A percentile compares a stretch with the other conserved stretches of the same genome.
phyloP scores from a whole-genome alignment of 2,797 vertebrate genomes.

The Epinephelus malabaricus region DNA sequence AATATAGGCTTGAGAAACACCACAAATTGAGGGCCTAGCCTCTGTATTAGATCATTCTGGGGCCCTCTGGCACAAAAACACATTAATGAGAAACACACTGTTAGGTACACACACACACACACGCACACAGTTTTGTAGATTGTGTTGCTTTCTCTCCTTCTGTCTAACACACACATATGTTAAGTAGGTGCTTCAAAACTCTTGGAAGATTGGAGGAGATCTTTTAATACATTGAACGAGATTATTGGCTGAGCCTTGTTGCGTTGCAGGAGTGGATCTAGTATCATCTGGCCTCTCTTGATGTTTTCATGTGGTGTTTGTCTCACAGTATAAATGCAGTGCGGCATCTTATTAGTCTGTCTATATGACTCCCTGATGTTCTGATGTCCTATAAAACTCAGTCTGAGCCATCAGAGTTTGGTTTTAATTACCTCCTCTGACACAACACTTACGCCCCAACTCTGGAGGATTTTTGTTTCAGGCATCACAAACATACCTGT shows the following conservation, averaged over 20 bases:
- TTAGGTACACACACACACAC: constrained; percentile 7
- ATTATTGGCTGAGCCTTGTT: constrained; percentile 6
- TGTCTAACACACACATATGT: constrained; percentile 25
- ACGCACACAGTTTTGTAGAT: neutral
- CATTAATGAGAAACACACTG: constrained; percentile 67
- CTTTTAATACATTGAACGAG: constrained; percentile 16
- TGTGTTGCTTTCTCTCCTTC: constrained; percentile 28
- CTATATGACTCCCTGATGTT: constrained; percentile 17
- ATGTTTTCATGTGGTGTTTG: constrained; percentile 37
- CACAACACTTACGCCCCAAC: constrained; percentile 5
- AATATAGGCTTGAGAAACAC: constrained; percentile 82
- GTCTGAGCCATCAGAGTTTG: constrained; percentile 9
- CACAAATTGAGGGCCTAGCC: constrained; percentile 73
- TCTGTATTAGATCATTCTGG: constrained; percentile 74
- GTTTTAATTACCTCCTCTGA: constrained; percentile 44
- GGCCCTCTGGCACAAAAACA: constrained; percentile 58
- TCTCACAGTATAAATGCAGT: constrained; percentile 26
- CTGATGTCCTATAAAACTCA: constrained; percentile 29
- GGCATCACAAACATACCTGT: neutral
- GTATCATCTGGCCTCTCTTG: constrained; percentile 26
- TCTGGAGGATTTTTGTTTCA: constrained; percentile 14
- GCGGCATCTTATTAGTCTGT: constrained; percentile 19
- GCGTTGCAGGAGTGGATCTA: constrained; percentile 18
- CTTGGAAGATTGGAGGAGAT: constrained; percentile 24
- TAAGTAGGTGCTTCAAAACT: constrained; percentile 5